Conservation (phyloP, 2,888 invertebrate genomes). For the Brachypalpus laphriformis region DNA sequence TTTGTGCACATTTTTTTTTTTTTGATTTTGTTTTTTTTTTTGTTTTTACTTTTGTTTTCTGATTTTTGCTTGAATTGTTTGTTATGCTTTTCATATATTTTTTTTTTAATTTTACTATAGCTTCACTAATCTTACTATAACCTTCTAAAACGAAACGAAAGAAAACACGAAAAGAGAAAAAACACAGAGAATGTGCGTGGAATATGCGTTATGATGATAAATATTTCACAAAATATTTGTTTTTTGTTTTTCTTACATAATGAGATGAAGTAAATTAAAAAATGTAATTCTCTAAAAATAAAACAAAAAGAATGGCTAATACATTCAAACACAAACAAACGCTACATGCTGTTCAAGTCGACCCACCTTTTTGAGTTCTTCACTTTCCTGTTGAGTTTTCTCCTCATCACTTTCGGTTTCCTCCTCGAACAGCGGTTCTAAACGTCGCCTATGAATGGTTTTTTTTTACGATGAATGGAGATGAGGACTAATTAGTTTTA, state of each 20-base stretch:
- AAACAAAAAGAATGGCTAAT: slow-evolving; percentile 9
- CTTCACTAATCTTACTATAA: slow-evolving; percentile 83
- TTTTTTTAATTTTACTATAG: slow-evolving; percentile 80
- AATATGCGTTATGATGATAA: slow-evolving; percentile 67
- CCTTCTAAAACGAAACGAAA: slow-evolving; percentile 80
- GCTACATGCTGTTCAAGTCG: slow-evolving; percentile 77
- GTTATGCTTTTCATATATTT: slow-evolving; percentile 75
- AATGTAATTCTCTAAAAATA: slow-evolving; percentile 23
- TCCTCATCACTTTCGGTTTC: slow-evolving; percentile 88
- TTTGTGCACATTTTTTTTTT: slow-evolving; percentile 39
- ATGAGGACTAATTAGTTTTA: slow-evolving; percentile 71
- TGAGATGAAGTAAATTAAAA: slow-evolving; percentile 57
- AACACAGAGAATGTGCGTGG: slow-evolving; percentile 70
- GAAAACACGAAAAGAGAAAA: slow-evolving; percentile 74
- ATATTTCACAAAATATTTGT: slow-evolving; percentile 27
- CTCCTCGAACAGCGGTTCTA: slow-evolving; percentile 93
- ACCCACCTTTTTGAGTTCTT: slow-evolving; percentile 83
- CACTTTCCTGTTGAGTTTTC: slow-evolving; percentile 82
- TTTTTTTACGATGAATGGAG: slow-evolving; percentile 73
- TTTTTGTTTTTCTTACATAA: slow-evolving; percentile 17
- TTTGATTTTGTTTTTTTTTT: slow-evolving; percentile 42
- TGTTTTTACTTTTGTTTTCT: slow-evolving; percentile 51
- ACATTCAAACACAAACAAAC: slow-evolving; percentile 33
- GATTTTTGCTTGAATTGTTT: slow-evolving; percentile 67
- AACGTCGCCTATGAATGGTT: slow-evolving; percentile 86